These are phyloP conservation scores for Thelaira solivaga DNA, from an alignment of 2,888 invertebrate genomes.

Conservation along the genomic window DNA sequence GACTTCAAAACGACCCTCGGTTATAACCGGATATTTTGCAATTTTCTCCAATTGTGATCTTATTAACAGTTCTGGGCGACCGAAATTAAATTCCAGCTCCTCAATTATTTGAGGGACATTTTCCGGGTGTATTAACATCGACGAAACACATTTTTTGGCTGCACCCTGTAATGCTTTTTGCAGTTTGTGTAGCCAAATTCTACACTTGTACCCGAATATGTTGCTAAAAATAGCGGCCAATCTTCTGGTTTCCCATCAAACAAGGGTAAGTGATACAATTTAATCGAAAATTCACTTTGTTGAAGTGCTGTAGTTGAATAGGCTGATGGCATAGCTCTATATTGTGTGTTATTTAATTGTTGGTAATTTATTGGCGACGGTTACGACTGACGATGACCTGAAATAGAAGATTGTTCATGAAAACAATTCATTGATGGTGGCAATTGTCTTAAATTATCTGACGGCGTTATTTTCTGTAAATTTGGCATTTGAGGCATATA, in stretches of 20 bases:
- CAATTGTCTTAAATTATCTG: too few species aligned
- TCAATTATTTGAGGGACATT: conserved; percentile 42
- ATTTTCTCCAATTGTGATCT: conserved; percentile 26
- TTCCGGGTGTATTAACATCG: conserved; percentile 37
- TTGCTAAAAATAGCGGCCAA: conserved; percentile 34
- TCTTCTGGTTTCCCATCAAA: too few species aligned
- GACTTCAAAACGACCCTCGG: not conserved
- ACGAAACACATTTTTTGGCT: too few species aligned
- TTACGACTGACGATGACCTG: too few species aligned
- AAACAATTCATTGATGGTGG: too few species aligned
- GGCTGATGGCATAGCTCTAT: not conserved
- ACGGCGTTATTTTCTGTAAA: too few species aligned
- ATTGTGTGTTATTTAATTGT: not conserved
- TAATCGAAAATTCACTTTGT: not conserved
- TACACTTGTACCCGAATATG: conserved; percentile 2
- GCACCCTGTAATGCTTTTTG: conserved; percentile 32
- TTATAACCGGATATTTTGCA: not conserved
- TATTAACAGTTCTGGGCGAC: conserved; percentile 48
- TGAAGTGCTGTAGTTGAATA: not conserved
- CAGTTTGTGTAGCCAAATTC: conserved; percentile 40
- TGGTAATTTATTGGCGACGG: not conserved
- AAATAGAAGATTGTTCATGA: too few species aligned
- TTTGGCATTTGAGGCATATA: too few species aligned
- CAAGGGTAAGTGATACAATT: too few species aligned
- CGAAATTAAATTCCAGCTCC: conserved; percentile 51